Conservation (phyloP, 2,797 vertebrate genomes). For the Thripadectes ignobilis region DNA sequence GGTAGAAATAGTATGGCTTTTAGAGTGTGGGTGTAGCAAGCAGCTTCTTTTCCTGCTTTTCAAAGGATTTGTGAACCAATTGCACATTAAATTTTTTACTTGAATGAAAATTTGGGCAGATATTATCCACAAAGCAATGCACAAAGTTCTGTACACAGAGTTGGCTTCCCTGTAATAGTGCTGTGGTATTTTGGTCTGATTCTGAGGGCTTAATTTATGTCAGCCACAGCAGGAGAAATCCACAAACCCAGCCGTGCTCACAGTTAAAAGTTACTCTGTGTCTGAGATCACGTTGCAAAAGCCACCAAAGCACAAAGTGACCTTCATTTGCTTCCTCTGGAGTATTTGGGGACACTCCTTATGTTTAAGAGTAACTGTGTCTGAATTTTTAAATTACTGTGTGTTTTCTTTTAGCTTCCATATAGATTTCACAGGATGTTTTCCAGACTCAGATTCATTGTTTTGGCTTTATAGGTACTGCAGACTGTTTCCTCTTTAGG, state of each 20-base stretch:
- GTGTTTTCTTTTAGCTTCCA: neutral
- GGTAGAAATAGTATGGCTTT: neutral
- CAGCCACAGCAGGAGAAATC: neutral
- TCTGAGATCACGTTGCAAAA: neutral
- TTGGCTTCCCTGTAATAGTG: neutral
- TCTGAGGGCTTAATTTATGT: neutral
- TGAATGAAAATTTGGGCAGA: neutral
- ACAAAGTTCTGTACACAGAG: neutral
- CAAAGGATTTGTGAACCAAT: neutral
- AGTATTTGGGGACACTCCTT: neutral
- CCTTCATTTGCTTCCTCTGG: neutral
- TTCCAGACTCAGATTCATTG: constrained; percentile 1
- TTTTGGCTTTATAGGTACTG: neutral
- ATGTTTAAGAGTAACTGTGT: neutral
- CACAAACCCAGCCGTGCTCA: neutral
- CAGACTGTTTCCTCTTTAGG: constrained; percentile 2
- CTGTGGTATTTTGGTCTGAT: neutral
- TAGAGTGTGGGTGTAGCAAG: neutral
- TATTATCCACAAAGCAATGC: neutral
- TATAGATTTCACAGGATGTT: constrained; percentile 19
- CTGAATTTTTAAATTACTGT: neutral
- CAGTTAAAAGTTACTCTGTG: neutral
- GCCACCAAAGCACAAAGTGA: neutral
- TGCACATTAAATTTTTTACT: neutral
- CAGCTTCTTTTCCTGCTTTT: neutral